Evolutionary conservation across 2,888 invertebrate species (phyloP).

Genomic region (Andricus quercusramuli): DNA sequence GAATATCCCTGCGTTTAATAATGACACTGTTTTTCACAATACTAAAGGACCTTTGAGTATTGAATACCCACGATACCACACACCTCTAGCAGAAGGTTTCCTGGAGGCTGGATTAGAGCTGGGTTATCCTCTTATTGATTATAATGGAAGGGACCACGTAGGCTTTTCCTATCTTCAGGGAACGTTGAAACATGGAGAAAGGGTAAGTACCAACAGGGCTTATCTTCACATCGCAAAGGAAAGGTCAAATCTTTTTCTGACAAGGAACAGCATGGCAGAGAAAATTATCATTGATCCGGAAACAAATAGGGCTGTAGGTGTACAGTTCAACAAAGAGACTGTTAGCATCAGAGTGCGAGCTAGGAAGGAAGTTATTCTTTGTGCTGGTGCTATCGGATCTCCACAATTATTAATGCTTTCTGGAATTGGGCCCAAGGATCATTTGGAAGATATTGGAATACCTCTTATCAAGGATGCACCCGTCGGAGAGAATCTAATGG

Average conservation of each 20-base stretch:
- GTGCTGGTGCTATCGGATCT: conserved; percentile 89
- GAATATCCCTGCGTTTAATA: conserved; percentile 78
- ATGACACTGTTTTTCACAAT: conserved; percentile 76
- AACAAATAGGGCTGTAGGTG: conserved; percentile 84
- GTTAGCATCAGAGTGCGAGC: conserved; percentile 80
- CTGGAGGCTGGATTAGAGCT: conserved; percentile 82
- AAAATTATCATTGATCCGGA: conserved; percentile 84
- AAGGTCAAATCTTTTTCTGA: conserved; percentile 85
- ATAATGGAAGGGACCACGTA: conserved; percentile 83
- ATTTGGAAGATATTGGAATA: conserved; percentile 81
- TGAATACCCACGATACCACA: conserved; percentile 81
- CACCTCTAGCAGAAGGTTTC: conserved; percentile 83
- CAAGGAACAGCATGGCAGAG: conserved; percentile 82
- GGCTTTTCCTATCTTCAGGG: conserved; percentile 86
- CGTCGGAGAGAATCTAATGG: conserved; percentile 86
- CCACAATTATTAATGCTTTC: conserved; percentile 84
- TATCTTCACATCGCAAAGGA: conserved; percentile 81
- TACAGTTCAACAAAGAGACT: conserved; percentile 83
- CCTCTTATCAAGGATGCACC: conserved; percentile 81
- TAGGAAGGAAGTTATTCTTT: conserved; percentile 86
- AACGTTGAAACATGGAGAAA: conserved; percentile 81
- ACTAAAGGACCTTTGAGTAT: conserved; percentile 82
- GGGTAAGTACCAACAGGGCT: conserved; percentile 82
- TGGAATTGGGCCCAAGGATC: conserved; percentile 79
- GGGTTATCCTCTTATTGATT: conserved; percentile 84